Base-by-base conservation (phyloP, 1,140 invertebrate species). In the Lepeophtheirus salmonis region DNA sequence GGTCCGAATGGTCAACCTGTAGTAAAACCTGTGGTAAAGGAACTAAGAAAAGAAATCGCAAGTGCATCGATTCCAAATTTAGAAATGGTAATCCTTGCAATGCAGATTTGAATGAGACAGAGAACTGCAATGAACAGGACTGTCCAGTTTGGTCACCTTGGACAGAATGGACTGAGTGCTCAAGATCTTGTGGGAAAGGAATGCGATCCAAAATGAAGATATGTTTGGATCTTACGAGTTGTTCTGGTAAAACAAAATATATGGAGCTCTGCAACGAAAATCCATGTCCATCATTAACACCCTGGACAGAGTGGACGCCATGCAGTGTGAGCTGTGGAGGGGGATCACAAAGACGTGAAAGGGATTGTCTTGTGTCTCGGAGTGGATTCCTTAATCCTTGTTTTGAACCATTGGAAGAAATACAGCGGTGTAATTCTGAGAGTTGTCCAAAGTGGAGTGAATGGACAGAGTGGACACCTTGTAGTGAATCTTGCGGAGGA, bases 401-500 rank as follows among this genome's bases (percentile, higher is more conserved):
- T 50, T 17, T 17, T 17, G 49, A 50, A 10, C 2, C 49, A 17
- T 10, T 50, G 12, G 49, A 50, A 12, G 49, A 50, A 18, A n/a
- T 3, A 50, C 2, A 50, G 20, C 3, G 3, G 12, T 50, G 49
- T 10, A 50, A 50, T 50, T 3, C 2, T 20, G 20, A 50, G 16
- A 2, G 20, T 17, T 50, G 49, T 12, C 52, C 52, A 17, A 53
- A 48, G 20, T 79, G 77, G 77, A 71, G 76, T 3, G 64, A 68
- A 50, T 79, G 77, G 77, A 66, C 68, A 21, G 53, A 63, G 6
- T 75, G 70, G 64, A 68, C 70, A 3, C 60, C 66, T 4, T 79
- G 77, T 64, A 72, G 76, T 1, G 63, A 75, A 30, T 69, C 73
- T 0, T 79, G 77, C 68, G 77, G 76, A 1, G 77, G 78, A 16